Evolutionary conservation across 2,113 vertebrate species (phyloP), one percentile per base, ranked within the genome.

Genomic region (Embiotoca jacksoni): DNA sequence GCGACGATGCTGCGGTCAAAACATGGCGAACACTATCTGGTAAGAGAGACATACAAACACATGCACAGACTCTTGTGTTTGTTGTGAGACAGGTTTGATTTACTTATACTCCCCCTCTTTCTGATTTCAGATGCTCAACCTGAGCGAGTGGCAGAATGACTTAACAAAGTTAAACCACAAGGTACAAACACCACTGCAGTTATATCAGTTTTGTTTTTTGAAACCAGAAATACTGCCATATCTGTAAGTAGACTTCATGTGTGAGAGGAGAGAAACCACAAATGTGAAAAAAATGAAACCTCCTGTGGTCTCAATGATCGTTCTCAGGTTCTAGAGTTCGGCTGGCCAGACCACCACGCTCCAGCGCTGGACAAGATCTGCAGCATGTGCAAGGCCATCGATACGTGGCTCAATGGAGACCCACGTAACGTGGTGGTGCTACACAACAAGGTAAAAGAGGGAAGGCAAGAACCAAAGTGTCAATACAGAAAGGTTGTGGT

Each of bases 321-420:
- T 64, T 54, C 15, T 39, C 79, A 99, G 97, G 96, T 99, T 54
- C 90, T 99, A 92, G 98, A 99, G 89, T 98, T 99, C 15, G 97
- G 97, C 54, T 99, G 98, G 98, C 97, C 98, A 0, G 97, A 99
- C 87, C 92, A 97, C 9, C 97, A 99, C 37, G 98, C 98, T 0
- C 98, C 98, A 0, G 96, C 98, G 0, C 94, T 99, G 91, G 98
- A 99, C 88, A 98, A 97, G 91, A 97, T 99, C 88, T 99, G 98
- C 94, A 98, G 97, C 80, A 96, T 99, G 91, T 99, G 98, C 89
- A 99, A 99, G 83, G 96, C 98, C 71, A 97, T 99, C 94, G 98
- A 98, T 93, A 98, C 95, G 0, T 99, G 98, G 97, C 96, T 99
- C 68, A 98, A 94, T 0, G 92, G 96, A 0, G 96, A 96, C 0